These are phyloP conservation scores for Ophion obscuratus DNA, from an alignment of 2,888 invertebrate species.

Conservation along the genomic window DNA sequence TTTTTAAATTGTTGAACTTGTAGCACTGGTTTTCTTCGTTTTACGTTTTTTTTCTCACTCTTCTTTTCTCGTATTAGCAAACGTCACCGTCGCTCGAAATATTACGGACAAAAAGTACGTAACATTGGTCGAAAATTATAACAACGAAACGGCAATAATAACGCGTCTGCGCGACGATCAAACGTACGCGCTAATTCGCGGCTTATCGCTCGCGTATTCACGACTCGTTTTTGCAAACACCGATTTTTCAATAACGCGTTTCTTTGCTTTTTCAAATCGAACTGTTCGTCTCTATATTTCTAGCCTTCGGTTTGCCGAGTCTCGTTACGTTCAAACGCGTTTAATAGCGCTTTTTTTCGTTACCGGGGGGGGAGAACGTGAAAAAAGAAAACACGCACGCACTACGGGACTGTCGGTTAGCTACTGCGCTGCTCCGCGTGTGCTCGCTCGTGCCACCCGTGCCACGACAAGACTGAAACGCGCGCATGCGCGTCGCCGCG, in stretches of 20 bases:
- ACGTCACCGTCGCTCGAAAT: conserved; percentile 37
- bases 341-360: conserved; percentile 27
- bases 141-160: conserved; percentile 51
- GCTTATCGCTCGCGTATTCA: conserved; percentile 53
- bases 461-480: conserved; percentile 62
- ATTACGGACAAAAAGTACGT: conserved; percentile 1
- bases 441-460: conserved; percentile 73
- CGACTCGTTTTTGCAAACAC: conserved; percentile 35
- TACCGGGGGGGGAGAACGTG: background rate
- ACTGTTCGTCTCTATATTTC: background rate
- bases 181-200: conserved; percentile 63
- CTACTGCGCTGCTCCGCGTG: conserved; percentile 77
- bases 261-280: background rate
- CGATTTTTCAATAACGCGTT: conserved; percentile 1
- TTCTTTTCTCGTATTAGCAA: conserved; percentile 32
- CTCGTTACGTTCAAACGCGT: background rate
- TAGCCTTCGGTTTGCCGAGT: background rate
- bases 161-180: conserved; percentile 62
- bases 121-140: conserved; percentile 10
- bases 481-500: conserved; percentile 66
- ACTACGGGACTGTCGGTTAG: conserved; percentile 79
- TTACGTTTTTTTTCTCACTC: conserved; percentile 4
- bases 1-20: background rate
- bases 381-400: conserved; percentile 70
- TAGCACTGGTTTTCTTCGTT: conserved; percentile 18